Evolutionary conservation across 2,113 vertebrate genomes (phyloP).

Genomic region (Sciurus niger): DNA sequence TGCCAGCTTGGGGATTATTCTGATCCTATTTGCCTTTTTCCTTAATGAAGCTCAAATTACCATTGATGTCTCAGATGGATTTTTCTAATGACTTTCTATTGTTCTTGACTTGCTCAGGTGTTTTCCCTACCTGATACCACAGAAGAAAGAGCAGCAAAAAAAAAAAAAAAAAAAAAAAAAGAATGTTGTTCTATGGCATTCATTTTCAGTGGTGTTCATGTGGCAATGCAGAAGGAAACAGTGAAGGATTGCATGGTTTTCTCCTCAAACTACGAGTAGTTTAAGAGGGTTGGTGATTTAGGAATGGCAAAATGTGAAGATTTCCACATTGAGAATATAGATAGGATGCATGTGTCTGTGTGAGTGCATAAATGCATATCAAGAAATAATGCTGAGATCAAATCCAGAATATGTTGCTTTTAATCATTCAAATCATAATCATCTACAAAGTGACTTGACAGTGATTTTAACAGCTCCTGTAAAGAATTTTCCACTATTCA

Average conservation of each 20-base stretch:
- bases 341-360: not conserved
- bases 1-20: slow-evolving; percentile 72
- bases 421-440: slow-evolving; percentile 28
- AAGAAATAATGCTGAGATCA: not conserved
- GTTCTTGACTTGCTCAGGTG: slow-evolving; percentile 74
- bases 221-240: not conserved
- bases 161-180: not conserved
- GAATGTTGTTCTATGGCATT: not conserved
- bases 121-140: slow-evolving; percentile 23
- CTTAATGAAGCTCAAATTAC: slow-evolving; percentile 75
- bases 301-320: not conserved
- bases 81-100: slow-evolving; percentile 84
- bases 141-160: not conserved
- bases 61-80: slow-evolving; percentile 84
- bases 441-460: not conserved
- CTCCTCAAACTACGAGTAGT: not conserved
- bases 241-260: not conserved
- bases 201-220: slow-evolving; percentile 32
- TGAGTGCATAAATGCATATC: too few relatives aligned
- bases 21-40: slow-evolving; percentile 70
- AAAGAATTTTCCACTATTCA: not conserved
- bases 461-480: not conserved
- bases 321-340: not conserved
- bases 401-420: not conserved
- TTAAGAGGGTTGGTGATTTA: not conserved